Evolutionary conservation across 2,113 vertebrate genomes (phyloP).

Genomic region (Rattus rattus): DNA sequence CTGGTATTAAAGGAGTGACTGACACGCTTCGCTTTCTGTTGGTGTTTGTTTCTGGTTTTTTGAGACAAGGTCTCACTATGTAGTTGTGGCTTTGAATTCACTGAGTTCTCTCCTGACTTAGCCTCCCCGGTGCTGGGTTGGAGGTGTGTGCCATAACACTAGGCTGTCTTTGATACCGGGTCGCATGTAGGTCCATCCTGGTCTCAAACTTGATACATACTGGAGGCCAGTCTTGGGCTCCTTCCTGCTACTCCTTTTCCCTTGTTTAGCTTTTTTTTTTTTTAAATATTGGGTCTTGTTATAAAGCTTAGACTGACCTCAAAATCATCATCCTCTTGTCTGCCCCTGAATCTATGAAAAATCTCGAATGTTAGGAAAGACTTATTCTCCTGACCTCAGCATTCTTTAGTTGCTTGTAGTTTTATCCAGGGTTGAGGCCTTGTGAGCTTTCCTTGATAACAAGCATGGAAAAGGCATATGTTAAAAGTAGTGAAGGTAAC

Average conservation of each 20-base stretch:
- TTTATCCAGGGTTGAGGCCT: background rate
- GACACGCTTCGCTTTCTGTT: background rate
- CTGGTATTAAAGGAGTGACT: background rate
- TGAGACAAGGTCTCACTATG: background rate
- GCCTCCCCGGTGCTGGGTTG: background rate
- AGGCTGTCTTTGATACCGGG: background rate
- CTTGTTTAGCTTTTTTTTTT: background rate
- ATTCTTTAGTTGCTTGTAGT: background rate
- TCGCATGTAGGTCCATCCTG: background rate
- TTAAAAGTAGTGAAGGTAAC: slow-evolving; percentile 29
- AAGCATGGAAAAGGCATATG: background rate
- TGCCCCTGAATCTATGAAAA: background rate
- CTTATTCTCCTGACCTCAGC: background rate
- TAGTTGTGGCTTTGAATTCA: background rate
- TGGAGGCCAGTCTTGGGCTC: background rate
- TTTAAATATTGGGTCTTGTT: background rate
- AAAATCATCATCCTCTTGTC: background rate
- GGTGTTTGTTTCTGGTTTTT: background rate
- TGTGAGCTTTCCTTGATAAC: background rate
- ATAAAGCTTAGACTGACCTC: background rate
- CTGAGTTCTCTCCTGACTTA: background rate
- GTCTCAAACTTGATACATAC: background rate
- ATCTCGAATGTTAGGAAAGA: background rate
- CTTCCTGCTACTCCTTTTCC: background rate
- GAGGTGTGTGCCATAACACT: background rate